A percentile compares a stretch with the other conserved stretches of the same genome.
Evolutionary conservation across 2,888 invertebrate species (phyloP).

Genomic region (Patella ulyssiponensis): DNA sequence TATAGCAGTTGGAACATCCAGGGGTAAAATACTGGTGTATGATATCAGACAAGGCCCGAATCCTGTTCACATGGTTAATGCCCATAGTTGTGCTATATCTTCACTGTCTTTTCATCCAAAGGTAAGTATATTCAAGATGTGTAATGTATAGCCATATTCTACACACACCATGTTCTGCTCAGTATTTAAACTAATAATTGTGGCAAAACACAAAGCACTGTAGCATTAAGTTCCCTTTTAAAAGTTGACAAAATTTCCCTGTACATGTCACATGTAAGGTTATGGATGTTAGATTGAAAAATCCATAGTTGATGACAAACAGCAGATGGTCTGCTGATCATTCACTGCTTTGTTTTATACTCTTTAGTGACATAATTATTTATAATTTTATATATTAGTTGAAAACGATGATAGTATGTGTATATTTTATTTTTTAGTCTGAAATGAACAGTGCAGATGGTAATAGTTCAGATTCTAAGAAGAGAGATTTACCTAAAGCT

Average conservation of each 20-base stretch:
- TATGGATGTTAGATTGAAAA: no score
- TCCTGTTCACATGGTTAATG: conserved; percentile 58
- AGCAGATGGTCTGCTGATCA: no score
- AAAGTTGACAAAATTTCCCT: no score
- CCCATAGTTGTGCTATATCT: conserved; percentile 68
- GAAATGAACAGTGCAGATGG: background rate
- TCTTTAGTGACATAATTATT: no score
- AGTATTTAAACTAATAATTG: background rate
- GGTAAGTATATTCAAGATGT: conserved; percentile 32
- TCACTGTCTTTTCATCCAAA: conserved; percentile 57
- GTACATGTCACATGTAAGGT: no score
- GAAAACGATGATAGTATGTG: no score
- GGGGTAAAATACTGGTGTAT: conserved; percentile 69
- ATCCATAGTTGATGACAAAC: no score
- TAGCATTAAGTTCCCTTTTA: no score
- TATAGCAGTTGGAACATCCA: conserved; percentile 69
- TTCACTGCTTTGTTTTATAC: no score
- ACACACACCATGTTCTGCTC: background rate
- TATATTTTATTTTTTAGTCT: background rate
- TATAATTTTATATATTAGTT: no score
- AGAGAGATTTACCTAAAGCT: background rate
- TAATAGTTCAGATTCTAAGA: background rate
- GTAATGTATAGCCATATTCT: conserved; percentile 8
- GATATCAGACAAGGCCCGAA: conserved; percentile 65
- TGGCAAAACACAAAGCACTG: no score